phyloP scores from a whole-genome alignment of 2,797 vertebrate species.

The Catostomus latipinnis region DNA sequence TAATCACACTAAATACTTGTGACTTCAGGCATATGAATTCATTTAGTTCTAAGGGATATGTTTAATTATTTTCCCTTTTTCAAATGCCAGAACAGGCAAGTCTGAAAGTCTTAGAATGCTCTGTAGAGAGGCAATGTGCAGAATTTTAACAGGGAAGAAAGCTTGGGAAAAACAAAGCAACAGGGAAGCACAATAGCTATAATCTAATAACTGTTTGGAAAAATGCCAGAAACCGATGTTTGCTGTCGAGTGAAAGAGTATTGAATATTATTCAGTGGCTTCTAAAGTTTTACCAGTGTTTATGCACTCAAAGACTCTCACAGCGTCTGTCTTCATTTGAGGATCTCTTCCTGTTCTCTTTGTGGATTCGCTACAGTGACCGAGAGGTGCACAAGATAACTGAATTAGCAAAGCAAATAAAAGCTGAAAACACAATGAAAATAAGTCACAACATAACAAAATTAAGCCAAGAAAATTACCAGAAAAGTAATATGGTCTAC shows the following conservation, averaged over 20 bases:
- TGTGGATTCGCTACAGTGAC: conserved; percentile 5
- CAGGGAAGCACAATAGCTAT: conserved; percentile 32
- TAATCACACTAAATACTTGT: conserved; percentile 39
- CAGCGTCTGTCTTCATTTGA: conserved; percentile 43
- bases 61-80: conserved; percentile 26
- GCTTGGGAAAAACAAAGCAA: conserved; percentile 31
- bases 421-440: too few relatives aligned
- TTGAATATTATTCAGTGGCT: conserved; percentile 28
- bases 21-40: conserved; percentile 39
- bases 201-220: conserved; percentile 46
- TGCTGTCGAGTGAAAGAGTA: conserved; percentile 30
- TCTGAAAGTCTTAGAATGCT: not conserved
- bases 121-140: conserved; percentile 23
- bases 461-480: too few relatives aligned
- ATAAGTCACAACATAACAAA: too few relatives aligned
- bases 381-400: too few relatives aligned
- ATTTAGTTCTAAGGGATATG: conserved; percentile 9
- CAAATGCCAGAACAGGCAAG: conserved; percentile 20
- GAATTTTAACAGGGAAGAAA: conserved; percentile 44
- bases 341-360: conserved; percentile 35
- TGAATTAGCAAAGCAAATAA: too few relatives aligned
- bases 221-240: conserved; percentile 26
- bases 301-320: conserved; percentile 37
- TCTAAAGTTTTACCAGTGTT: conserved; percentile 39
- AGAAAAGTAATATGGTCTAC: too few relatives aligned